phyloP scores from a whole-genome alignment of 2,888 invertebrate genomes.

The Mamestra brassicae region DNA sequence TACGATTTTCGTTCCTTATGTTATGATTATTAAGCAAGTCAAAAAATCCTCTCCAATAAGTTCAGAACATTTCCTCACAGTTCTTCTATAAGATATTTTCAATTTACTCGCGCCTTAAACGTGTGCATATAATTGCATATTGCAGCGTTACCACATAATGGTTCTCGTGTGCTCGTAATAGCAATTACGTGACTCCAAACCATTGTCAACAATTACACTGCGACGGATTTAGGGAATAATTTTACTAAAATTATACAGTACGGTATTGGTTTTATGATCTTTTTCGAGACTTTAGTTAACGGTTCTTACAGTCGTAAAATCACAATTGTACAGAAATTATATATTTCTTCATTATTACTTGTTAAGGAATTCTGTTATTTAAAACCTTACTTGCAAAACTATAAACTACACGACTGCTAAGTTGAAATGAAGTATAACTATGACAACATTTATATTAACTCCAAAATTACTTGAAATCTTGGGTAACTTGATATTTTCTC shows the following conservation, averaged over 20 bases:
- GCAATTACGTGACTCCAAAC: conserved; percentile 82
- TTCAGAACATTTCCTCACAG: conserved; percentile 40
- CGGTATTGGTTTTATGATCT: conserved; percentile 29
- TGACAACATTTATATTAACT: conserved; percentile 12
- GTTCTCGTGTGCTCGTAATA: conserved; percentile 82
- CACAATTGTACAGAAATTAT: not conserved
- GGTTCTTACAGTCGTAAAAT: conserved; percentile 23
- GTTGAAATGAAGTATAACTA: conserved; percentile 15
- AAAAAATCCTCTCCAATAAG: not conserved
- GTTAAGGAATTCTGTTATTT: conserved; percentile 1
- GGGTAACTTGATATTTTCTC: conserved; percentile 46
- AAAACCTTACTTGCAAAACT: not conserved
- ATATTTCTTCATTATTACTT: conserved; percentile 17
- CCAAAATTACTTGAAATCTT: conserved; percentile 26
- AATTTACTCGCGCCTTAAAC: conserved; percentile 63
- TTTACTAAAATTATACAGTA: conserved; percentile 44
- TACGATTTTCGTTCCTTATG: not conserved
- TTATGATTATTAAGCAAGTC: not conserved
- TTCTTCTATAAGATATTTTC: conserved; percentile 66
- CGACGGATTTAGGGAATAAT: conserved; percentile 55
- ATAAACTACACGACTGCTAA: conserved; percentile 1
- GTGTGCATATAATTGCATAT: conserved; percentile 77
- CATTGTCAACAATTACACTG: conserved; percentile 74
- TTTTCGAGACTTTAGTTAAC: conserved; percentile 13
- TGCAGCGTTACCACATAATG: conserved; percentile 75